phyloP scores from a whole-genome alignment of 2,113 vertebrate genomes.

The Lagopus leucura region DNA sequence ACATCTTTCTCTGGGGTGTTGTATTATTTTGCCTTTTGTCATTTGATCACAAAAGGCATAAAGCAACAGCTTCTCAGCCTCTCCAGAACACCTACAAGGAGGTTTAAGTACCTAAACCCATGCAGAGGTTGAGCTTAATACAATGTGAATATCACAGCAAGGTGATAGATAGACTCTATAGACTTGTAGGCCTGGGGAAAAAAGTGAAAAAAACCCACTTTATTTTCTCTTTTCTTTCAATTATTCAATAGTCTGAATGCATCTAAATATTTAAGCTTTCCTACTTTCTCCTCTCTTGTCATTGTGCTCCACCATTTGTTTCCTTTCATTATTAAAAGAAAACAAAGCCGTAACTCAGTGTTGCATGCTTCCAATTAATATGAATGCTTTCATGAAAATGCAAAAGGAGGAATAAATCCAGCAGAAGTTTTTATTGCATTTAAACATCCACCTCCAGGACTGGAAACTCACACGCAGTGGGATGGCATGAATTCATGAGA shows the following conservation, averaged over 20 bases:
- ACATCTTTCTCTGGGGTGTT: background rate
- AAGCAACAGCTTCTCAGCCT: background rate
- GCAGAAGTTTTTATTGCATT: slow-evolving; percentile 30
- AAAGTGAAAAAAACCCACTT: background rate
- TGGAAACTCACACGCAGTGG: background rate
- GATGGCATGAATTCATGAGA: background rate
- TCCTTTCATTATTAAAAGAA: slow-evolving; percentile 67
- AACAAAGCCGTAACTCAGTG: slow-evolving; percentile 37
- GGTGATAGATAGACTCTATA: background rate
- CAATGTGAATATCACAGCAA: background rate
- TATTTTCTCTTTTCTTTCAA: background rate
- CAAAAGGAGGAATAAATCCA: slow-evolving; percentile 40
- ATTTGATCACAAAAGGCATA: background rate
- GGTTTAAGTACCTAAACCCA: background rate
- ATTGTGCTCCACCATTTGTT: slow-evolving; percentile 43
- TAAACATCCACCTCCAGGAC: slow-evolving; percentile 38
- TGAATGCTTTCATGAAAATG: slow-evolving; percentile 43
- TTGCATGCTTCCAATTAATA: slow-evolving; percentile 56
- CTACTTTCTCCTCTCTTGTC: background rate
- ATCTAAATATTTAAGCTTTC: slow-evolving; percentile 48
- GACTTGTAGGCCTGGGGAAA: background rate
- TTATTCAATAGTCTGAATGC: slow-evolving; percentile 45
- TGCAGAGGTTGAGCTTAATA: background rate
- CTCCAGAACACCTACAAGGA: background rate
- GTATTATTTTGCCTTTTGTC: background rate